Evolutionary conservation across 1,140 invertebrate genomes (phyloP).

Genomic region (Acromyrmex charruanus): DNA sequence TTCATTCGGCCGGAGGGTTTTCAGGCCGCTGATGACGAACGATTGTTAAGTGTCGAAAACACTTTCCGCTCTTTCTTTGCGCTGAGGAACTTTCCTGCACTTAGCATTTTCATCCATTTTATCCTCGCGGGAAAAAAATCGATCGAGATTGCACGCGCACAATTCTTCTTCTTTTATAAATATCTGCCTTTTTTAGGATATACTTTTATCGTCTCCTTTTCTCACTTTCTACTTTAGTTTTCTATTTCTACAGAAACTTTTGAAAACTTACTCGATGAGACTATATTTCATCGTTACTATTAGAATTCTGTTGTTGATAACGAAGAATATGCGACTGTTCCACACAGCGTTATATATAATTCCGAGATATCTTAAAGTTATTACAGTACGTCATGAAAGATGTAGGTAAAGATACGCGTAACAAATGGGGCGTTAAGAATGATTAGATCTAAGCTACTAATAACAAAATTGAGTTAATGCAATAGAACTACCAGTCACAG

Average conservation of each 20-base stretch:
- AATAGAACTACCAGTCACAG: not conserved
- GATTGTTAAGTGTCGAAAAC: slow-evolving; percentile 13
- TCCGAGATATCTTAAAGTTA: slow-evolving; percentile 14
- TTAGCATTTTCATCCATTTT: not conserved
- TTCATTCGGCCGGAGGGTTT: slow-evolving; percentile 1
- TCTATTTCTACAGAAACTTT: not conserved
- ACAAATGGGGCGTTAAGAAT: slow-evolving; percentile 20
- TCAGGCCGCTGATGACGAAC: slow-evolving; percentile 4
- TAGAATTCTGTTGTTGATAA: not conserved
- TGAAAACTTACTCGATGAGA: not conserved
- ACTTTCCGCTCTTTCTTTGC: not conserved
- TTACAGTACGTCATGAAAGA: slow-evolving; percentile 15
- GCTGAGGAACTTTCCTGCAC: not conserved
- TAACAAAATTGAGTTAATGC: slow-evolving; percentile 18
- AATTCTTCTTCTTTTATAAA: not conserved
- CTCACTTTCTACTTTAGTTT: not conserved
- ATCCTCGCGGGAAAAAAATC: not conserved
- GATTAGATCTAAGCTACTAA: slow-evolving; percentile 32
- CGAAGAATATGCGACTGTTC: not conserved
- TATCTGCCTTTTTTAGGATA: not conserved
- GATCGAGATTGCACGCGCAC: slow-evolving; percentile 5
- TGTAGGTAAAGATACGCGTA: slow-evolving; percentile 6
- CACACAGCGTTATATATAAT: not conserved
- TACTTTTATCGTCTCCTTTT: not conserved
- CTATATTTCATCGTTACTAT: not conserved